Conservation (phyloP, 2,113 vertebrate genomes). For the pig (Sus scrofa) region T2T-Sscrofa CM000819.6:35917001-35917500, state of each 20-base stretch:
- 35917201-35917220: neutral
- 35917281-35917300: neutral
- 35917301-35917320: neutral
- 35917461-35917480: neutral
- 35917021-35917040: neutral
- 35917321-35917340: neutral
- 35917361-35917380: neutral
- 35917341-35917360: neutral
- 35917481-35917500: constrained; percentile 15
- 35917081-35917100: neutral
- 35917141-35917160: neutral
- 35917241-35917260: constrained; percentile 23
- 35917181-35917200: neutral
- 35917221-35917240: neutral
- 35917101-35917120: neutral
- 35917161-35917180: neutral
- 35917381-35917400: neutral
- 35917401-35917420: neutral
- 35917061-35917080: neutral
- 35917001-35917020: neutral
- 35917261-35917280: neutral
- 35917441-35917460: neutral
- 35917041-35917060: neutral
- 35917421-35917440: neutral
- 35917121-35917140: neutral